Evolutionary conservation across 2,113 vertebrate species (phyloP).

Genomic region (Xenotilapia leptura): DNA sequence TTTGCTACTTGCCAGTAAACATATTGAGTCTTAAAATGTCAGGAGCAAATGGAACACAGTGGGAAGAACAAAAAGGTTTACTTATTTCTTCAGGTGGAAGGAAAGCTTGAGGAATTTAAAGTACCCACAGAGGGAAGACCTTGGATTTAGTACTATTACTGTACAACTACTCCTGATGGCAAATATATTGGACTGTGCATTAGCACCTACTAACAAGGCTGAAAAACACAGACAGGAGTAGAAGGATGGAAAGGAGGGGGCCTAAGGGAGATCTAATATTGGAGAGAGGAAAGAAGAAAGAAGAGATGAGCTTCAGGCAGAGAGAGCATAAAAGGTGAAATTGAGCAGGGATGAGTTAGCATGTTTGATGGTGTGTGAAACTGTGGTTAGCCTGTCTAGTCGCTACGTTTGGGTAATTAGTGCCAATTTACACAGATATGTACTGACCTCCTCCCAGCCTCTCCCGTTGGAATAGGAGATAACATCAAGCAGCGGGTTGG

Average conservation of each 20-base stretch:
- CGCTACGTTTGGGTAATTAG: constrained; percentile 1
- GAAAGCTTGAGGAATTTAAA: background rate
- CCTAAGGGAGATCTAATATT: background rate
- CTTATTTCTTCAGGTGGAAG: background rate
- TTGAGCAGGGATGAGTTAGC: constrained; percentile 13
- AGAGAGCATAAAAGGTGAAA: background rate
- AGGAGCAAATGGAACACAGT: background rate
- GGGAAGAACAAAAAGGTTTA: background rate
- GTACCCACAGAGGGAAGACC: background rate
- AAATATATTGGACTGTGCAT: background rate
- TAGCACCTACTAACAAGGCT: constrained; percentile 21
- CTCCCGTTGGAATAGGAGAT: constrained; percentile 87
- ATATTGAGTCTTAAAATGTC: constrained; percentile 12
- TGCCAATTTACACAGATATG: background rate
- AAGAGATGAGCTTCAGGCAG: background rate
- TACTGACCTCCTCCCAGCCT: constrained; percentile 91
- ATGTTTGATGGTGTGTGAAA: constrained; percentile 43
- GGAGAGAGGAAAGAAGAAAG: background rate
- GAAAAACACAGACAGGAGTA: background rate
- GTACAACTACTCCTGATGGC: background rate
- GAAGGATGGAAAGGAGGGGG: background rate
- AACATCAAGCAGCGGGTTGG: constrained; percentile 89
- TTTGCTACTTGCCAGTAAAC: background rate
- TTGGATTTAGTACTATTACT: background rate
- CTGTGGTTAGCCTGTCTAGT: background rate